Evolutionary conservation across 2,113 vertebrate genomes (phyloP), one percentile per base, ranked within the genome.

Genomic region (Ochotona princeps): DNA sequence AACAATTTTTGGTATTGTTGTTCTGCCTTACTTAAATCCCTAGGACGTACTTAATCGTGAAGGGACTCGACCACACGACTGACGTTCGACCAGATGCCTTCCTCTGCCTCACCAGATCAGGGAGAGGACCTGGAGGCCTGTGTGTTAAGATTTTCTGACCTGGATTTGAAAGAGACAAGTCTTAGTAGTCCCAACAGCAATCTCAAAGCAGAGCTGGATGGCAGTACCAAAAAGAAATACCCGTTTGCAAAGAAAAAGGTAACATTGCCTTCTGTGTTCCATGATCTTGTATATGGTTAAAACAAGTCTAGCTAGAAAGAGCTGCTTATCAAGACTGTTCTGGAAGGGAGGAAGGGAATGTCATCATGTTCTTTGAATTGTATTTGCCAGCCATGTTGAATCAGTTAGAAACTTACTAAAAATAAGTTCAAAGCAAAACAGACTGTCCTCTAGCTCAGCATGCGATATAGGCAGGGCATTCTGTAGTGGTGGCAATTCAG

Each of bases 211-310:
- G 95, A 98, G 38, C 97, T 98, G 89, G 97, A 97, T 97, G 96
- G 97, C 30, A 91, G 89, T n/a, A 92, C 96, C 28, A 98, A 98
- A 72, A 99, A 98, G 95, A 97, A 97, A 95, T 98, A 98, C 95
- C 96, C 97, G 10, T 97, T 98, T 96, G 98, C 98, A 91, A 99
- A 98, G 97, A 99, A 98, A 96, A 98, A 98, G 98, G 99, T 99
- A 97, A 95, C 95, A 66, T 47, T 89, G 10, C 47, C 65, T 2
- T 87, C 17, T 2, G 2, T 91, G 30, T 81, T 83, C 93, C 51
- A 23, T 66, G 84, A 28, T 86, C 13, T 5, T 61, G 1, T 49
- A 15, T 89, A 23, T n/a, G 65, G 5, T 73, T 8, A 20, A 67
- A 47, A 89, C 38, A 44, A 6, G 38, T 44, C 38, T 44, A 44